Percentiles rank a stretch among this genome's conserved stretches.
Conservation (phyloP, 1,140 invertebrate genomes). For the Drosophila mauritiana region DNA sequence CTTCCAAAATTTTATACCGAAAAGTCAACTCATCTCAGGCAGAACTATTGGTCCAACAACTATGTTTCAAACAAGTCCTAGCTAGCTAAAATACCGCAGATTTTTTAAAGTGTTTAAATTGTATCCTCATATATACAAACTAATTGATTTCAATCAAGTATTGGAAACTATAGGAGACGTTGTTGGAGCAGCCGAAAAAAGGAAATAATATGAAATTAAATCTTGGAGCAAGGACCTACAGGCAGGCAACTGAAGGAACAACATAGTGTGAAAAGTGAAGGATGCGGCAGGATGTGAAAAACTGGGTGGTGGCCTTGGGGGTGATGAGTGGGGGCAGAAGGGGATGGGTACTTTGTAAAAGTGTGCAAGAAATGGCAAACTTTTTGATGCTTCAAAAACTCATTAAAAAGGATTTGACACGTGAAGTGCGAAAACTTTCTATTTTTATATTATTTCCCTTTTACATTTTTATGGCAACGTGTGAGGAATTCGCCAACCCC, state of each 20-base stretch:
- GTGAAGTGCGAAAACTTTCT: constrained; percentile 83
- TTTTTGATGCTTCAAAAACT: constrained; percentile 83
- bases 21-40: too few species aligned
- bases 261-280: constrained; percentile 14
- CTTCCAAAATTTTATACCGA: too few species aligned
- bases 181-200: constrained; percentile 8
- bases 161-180: constrained; percentile 22
- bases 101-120: not conserved
- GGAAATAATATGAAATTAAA: constrained; percentile 40
- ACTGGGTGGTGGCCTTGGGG: not conserved
- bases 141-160: constrained; percentile 43
- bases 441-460: constrained; percentile 84
- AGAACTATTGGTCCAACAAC: too few species aligned
- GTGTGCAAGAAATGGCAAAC: constrained; percentile 80
- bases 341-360: constrained; percentile 49
- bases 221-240: constrained; percentile 23
- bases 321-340: not conserved
- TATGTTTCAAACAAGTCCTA: too few species aligned
- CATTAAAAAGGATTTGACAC: constrained; percentile 84
- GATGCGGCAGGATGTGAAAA: constrained; percentile 20
- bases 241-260: constrained; percentile 13
- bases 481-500: constrained; percentile 46
- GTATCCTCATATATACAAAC: not conserved
- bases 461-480: constrained; percentile 83
- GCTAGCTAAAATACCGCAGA: too few species aligned